These are phyloP conservation scores for Nilaparvata lugens DNA, from an alignment of 1,140 invertebrate genomes.

Conservation along the genomic window DNA sequence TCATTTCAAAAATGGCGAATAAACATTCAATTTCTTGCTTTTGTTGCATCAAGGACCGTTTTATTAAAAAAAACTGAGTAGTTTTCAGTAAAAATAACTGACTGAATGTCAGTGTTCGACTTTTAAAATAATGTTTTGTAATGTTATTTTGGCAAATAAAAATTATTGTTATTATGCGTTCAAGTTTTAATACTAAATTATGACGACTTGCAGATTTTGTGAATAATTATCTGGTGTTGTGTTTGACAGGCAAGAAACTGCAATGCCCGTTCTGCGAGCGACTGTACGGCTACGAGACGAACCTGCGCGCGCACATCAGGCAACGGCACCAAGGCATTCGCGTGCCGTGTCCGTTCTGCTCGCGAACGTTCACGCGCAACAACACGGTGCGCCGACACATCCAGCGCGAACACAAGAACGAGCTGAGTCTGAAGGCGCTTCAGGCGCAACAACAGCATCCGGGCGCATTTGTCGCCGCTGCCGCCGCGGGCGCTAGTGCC, in stretches of 20 bases:
- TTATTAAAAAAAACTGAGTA: too few species aligned
- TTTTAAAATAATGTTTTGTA: background rate
- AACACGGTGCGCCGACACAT: constrained; percentile 83
- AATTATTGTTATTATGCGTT: background rate
- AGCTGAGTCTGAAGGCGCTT: constrained; percentile 55
- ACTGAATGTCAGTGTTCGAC: background rate
- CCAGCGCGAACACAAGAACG: constrained; percentile 73
- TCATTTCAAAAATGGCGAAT: too few species aligned
- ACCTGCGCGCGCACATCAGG: constrained; percentile 78
- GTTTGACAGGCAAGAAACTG: constrained; percentile 67
- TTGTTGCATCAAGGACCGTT: too few species aligned
- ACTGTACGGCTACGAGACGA: constrained; percentile 88
- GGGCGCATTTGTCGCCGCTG: too few species aligned
- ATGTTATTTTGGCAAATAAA: background rate
- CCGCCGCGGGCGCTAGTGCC: too few species aligned
- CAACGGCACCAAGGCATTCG: constrained; percentile 83
- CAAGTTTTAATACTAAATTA: background rate
- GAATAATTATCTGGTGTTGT: too few species aligned
- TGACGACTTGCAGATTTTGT: too few species aligned
- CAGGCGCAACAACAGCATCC: constrained; percentile 35
- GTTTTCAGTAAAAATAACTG: too few species aligned
- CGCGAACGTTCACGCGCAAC: constrained; percentile 83
- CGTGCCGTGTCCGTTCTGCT: constrained; percentile 77
- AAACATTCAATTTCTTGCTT: too few species aligned
- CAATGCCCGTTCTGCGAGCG: constrained; percentile 87